A percentile compares a stretch with the other conserved stretches of the same genome.
phyloP scores from a whole-genome alignment of 2,888 invertebrate species.

The Malthinus flaveolus region DNA sequence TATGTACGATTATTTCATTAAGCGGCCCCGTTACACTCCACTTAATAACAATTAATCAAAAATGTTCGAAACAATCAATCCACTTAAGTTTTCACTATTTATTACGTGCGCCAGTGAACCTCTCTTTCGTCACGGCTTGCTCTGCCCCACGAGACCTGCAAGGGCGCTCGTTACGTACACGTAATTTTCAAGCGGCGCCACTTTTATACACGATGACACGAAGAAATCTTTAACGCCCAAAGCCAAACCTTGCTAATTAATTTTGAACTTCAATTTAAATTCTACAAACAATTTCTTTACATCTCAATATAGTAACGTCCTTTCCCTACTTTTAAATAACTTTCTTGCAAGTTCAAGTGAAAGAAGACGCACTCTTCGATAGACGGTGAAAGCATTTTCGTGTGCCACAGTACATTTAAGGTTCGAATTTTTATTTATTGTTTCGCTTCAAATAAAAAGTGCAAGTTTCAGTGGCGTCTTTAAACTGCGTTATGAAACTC shows the following conservation, averaged over 20 bases:
- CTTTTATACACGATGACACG: too few species aligned
- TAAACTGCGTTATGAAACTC: slow-evolving; percentile 4
- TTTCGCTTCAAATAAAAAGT: background rate
- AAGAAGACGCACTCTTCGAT: slow-evolving; percentile 33
- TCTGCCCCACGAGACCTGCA: too few species aligned
- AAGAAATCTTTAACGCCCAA: too few species aligned
- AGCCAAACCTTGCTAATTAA: background rate
- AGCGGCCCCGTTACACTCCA: slow-evolving; percentile 13
- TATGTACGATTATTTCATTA: slow-evolving; percentile 10
- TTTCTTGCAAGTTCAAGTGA: slow-evolving; percentile 30
- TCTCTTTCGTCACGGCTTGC: too few species aligned
- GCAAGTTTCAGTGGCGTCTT: background rate
- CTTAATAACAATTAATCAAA: background rate
- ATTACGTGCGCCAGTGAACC: too few species aligned
- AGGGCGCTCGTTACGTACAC: too few species aligned
- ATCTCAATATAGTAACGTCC: slow-evolving; percentile 18
- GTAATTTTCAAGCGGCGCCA: too few species aligned
- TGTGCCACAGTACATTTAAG: slow-evolving; percentile 8
- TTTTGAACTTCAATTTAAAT: slow-evolving; percentile 14
- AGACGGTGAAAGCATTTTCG: slow-evolving; percentile 34
- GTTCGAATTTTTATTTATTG: background rate
- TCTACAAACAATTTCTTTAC: slow-evolving; percentile 8
- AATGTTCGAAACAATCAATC: background rate
- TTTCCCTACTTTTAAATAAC: slow-evolving; percentile 28
- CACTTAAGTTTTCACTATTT: too few species aligned